Evolutionary conservation across 2,888 invertebrate species (phyloP), one percentile per base, ranked within the genome.

Genomic region (Agrochola lota): DNA sequence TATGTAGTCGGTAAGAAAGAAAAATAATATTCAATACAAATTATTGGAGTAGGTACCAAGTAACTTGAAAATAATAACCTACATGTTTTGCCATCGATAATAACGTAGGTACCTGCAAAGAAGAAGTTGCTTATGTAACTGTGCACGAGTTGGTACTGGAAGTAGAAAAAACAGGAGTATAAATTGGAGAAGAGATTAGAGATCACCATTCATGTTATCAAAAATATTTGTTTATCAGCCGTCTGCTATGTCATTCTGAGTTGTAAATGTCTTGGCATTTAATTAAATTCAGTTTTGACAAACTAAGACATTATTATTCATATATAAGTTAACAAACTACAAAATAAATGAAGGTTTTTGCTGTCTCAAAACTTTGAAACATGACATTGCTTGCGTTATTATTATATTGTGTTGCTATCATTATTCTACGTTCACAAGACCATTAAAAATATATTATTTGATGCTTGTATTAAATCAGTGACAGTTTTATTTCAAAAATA

Each of bases 371-470:
- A 49, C 3, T 78, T 35, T 52, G 23, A 40, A 11, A 26, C 49
- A 49, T 17, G 4, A 40, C 17, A 40, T 49, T 15, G 40, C 20
- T 77, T 75, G 43, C 40, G 20, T 43, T 26, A 20, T 55, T 57
- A 30, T 57, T 12, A 72, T 49, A 79, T n/a, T n/a, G n/a, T n/a
- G n/a, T n/a, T n/a, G 30, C 40, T 30, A 17, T 30, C 49, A 64
- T 64, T 59, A 64, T 73, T 40, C 7, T 59, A 46, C 23, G 23
- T 76, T 57, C 63, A 43, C 40, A 40, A 11, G n/a, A 1, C 35
- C n/a, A 72, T 71, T 78, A 63, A 46, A 73, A 78, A 26, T 35
- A 8, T 77, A 4, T 46, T 71, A 26, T 71, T 79, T 46, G 62
- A 63, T 46, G 11, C 15, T 60, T 60, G 12, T 43, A 30, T 30